A percentile compares a stretch with the other conserved stretches of the same genome.
These are phyloP conservation scores for Philhelius pedissequus DNA, from an alignment of 2,888 invertebrate species.

Conservation along the genomic window DNA sequence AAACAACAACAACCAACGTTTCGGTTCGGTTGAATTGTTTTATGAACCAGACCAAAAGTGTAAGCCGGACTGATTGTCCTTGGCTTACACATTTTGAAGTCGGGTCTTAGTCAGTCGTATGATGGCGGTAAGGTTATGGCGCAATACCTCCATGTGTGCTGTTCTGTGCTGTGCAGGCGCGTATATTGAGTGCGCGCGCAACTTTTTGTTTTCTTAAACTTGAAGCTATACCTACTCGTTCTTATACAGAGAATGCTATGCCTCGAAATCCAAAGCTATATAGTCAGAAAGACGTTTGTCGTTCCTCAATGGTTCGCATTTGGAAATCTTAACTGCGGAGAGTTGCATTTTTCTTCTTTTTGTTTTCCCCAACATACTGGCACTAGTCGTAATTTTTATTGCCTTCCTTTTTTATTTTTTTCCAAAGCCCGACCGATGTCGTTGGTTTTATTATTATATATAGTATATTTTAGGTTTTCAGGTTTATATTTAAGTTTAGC, in stretches of 20 bases:
- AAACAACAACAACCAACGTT: constrained; percentile 11
- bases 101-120: constrained; percentile 61
- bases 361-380: constrained; percentile 18
- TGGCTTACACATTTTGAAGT: constrained; percentile 67
- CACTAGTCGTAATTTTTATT: constrained; percentile 62
- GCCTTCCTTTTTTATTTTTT: constrained; percentile 37
- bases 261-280: not conserved
- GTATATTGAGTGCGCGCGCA: constrained; percentile 37
- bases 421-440: constrained; percentile 23
- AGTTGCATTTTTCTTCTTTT: constrained; percentile 32
- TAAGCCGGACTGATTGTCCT: constrained; percentile 67
- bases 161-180: constrained; percentile 6
- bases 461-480: constrained; percentile 8
- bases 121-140: constrained; percentile 59
- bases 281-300: constrained; percentile 11
- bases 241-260: not conserved
- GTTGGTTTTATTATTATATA: constrained; percentile 15
- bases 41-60: constrained; percentile 68
- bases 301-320: constrained; percentile 58
- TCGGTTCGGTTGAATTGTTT: constrained; percentile 62
- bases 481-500: constrained; percentile 67
- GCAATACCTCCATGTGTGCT: constrained; percentile 50
- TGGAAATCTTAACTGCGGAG: constrained; percentile 56
- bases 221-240: not conserved
- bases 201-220: constrained; percentile 27